Base-by-base conservation (phyloP, 2,888 invertebrate species). In the Nezara viridula region DNA sequence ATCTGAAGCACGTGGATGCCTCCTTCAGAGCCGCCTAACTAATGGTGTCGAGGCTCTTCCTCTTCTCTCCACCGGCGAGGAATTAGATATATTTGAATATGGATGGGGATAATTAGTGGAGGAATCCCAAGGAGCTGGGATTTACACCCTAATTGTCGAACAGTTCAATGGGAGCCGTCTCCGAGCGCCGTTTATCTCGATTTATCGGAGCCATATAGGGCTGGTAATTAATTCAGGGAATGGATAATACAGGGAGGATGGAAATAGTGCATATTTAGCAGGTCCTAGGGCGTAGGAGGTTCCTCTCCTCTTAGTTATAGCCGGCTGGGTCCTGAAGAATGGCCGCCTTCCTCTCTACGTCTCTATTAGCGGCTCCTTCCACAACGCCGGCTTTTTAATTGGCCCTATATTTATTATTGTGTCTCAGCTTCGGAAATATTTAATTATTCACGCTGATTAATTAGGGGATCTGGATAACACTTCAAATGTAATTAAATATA, bases 41-140 rank as follows among this genome's bases (percentile, higher is more conserved):
- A 81, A 81, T 81, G 81, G 81, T 44, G 81, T 81, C 81, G 44
- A 19, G n/a, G n/a, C 12, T 44, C n/a, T 37, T 40, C 44, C 44
- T 81, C 44, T 44, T 81, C 44, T 81, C 44, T 77, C 77, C 77
- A 40, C 1, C 32, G 40, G 77, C n/a, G n/a, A 81, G 81, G 81
- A 44, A 81, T 81, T 81, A 44, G 81, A 81, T 81, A 81, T 81
- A 81, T 81, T 81, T 81, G 81, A 81, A 81, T 81, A 81, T 81
- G 81, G 81, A 81, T 81, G 81, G 81, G 81, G 81, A 81, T 81
- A 81, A 81, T 81, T 81, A 81, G 40, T 47, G 44, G 81, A 6
- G 81, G 81, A 81, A 81, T 81, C 81, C 44, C 81, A 47, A 40
- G 81, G 44, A 47, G 44, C 40, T 14, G 40, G 81, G 81, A 81